phyloP scores from a whole-genome alignment of 1,140 invertebrate species.

The Caligus rogercresseyi region DNA sequence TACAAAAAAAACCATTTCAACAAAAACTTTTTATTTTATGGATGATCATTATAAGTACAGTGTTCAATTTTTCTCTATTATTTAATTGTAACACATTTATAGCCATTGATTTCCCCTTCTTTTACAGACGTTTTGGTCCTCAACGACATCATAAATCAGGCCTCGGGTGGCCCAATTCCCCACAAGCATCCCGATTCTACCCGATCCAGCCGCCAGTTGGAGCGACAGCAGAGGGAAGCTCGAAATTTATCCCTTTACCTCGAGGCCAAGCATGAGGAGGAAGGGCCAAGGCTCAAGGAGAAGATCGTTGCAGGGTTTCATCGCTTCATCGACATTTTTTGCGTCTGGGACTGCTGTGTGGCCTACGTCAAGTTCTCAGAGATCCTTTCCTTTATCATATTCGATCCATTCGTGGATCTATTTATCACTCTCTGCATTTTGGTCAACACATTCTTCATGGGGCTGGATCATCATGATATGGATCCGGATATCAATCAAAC shows the following conservation, averaged over 20 bases:
- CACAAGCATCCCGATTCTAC: not conserved
- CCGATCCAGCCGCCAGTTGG: not conserved
- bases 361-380: slow-evolving; percentile 77
- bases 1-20: too few relatives aligned
- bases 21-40: too few relatives aligned
- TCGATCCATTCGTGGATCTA: slow-evolving; percentile 86
- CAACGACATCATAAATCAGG: slow-evolving; percentile 92
- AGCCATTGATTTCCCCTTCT: not conserved
- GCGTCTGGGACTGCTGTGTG: slow-evolving; percentile 90
- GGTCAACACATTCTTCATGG: slow-evolving; percentile 95
- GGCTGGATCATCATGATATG: slow-evolving; percentile 88
- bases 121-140: slow-evolving; percentile 82
- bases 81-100: not conserved
- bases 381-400: slow-evolving; percentile 15
- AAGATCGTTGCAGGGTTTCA: not conserved
- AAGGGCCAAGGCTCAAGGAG: slow-evolving; percentile 17
- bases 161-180: not conserved
- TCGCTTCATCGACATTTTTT: slow-evolving; percentile 51
- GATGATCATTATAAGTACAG: too few relatives aligned
- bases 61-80: too few relatives aligned
- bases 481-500: slow-evolving; percentile 27
- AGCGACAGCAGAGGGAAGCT: not conserved
- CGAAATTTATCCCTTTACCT: slow-evolving; percentile 8
- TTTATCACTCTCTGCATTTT: slow-evolving; percentile 97
- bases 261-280: not conserved